Evolutionary conservation across 2,113 vertebrate species (phyloP), one percentile per base, ranked within the genome.

Genomic region (Cricetomys ansorgei): DNA sequence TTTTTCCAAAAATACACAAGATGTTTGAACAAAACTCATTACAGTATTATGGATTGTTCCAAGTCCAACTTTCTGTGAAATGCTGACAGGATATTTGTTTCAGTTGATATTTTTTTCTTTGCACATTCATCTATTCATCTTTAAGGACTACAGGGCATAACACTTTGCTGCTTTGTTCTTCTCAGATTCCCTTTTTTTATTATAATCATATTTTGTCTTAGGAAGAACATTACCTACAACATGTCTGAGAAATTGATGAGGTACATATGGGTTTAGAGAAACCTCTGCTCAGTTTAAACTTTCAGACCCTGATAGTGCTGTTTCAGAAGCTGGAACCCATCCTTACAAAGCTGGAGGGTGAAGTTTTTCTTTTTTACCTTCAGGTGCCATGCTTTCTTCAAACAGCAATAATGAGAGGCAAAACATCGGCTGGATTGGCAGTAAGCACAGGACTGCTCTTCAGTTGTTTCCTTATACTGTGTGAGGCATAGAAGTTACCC

Each of bases 21-120:
- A 72, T 64, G 79, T 76, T 91, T 88, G 50, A 81, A 81, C 1
- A 91, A 55, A 94, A 81, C 40, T 86, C 27, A 45, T 91, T 85
- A 19, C 0, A 79, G 8, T 23, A 45, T 65, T 34, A 48, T 48
- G 43, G 19, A 48, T 65, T 43, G 16, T 80, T 21, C 34, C 19
- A 6, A 79, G 62, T 53, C 11, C 40, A 1, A 79, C 40, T 88
- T 85, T 88, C n/a, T 67, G 6, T 64, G 21, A 62, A 84, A 86
- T 75, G 23, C 21, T 84, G 15, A 11, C 72, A 29, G 23, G 7
- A 5, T 88, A 9, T 91, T 89, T 95, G 53, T 57, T 23, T 0
- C 43, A 16, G 2, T 40, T 76, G 43, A 59, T 59, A 67, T 94
- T 92, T 3, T 67, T 88, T 88, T 64, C 10, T 77, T 34, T 73